phyloP scores from a whole-genome alignment of 2,113 vertebrate species.

The Cnemophilus loriae region DNA sequence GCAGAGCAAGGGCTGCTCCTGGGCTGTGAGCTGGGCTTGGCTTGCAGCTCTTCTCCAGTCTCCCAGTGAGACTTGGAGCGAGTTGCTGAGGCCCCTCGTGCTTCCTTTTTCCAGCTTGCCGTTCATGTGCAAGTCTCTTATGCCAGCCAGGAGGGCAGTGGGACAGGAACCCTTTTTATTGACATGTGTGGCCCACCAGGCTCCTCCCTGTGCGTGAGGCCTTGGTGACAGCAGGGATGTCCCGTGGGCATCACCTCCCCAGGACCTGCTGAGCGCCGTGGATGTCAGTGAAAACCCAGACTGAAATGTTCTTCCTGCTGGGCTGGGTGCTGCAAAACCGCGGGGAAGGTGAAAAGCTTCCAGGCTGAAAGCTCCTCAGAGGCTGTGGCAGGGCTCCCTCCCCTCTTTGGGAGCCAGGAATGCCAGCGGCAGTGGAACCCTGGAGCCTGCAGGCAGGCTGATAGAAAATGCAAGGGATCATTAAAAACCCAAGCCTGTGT shows the following conservation, averaged over 20 bases:
- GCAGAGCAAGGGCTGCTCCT: background rate
- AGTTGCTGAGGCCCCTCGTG: background rate
- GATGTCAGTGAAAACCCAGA: rapidly evolving
- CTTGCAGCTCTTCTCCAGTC: background rate
- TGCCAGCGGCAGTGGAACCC: background rate
- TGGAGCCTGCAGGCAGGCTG: background rate
- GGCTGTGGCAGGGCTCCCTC: background rate
- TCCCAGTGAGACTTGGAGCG: background rate
- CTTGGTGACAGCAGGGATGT: background rate
- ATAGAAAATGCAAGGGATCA: rapidly evolving
- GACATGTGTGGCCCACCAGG: rapidly evolving
- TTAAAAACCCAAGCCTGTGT: background rate
- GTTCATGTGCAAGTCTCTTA: rapidly evolving
- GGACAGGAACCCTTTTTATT: background rate
- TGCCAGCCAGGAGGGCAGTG: no score
- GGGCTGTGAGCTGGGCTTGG: background rate
- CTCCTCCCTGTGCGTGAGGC: rapidly evolving
- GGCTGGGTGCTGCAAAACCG: rapidly evolving
- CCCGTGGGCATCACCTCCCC: background rate
- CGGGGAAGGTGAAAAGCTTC: rapidly evolving
- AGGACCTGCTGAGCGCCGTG: rapidly evolving
- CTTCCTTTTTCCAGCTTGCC: background rate
- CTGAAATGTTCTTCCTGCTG: background rate
- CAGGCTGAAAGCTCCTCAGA: background rate
- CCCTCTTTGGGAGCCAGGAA: rapidly evolving